Evolutionary conservation across 2,888 invertebrate genomes (phyloP), one percentile per base, ranked within the genome.

Genomic region (Sinodicranocentrus sp.): DNA sequence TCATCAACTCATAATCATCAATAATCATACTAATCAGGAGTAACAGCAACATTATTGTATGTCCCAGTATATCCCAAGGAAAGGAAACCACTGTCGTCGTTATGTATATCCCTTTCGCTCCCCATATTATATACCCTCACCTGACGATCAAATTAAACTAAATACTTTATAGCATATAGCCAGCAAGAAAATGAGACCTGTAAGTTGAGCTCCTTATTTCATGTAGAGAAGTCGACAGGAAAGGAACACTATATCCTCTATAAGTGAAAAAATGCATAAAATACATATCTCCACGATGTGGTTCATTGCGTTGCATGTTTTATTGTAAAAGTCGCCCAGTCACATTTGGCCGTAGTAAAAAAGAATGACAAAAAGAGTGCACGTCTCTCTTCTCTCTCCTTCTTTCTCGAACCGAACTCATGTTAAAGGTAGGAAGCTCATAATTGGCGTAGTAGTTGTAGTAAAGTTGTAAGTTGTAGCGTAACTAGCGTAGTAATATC

Each of bases 1-100:
- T 79, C 79, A 79, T 79, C 79, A 72, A 79, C 63, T 79, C 79
- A 72, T 79, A 79, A 79, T 79, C 71, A 79, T 79, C 79, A 79
- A 71, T 79, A 79, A 79, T 79, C 79, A 79, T 79, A 72, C 79
- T 79, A 79, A 79, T 79, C 79, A 79, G 26, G 33, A 39, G 28
- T 71, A 71, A 72, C 78, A 68, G 65, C 79, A 79, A 54, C 72
- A 72, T 63, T n/a, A n/a, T n/a, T 65, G 52, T 61, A 78, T 78
- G 70, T 71, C 78, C 78, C 78, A 78, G 78, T 77, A 59, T 2
- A 59, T 52, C 19, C 67, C 67, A 33, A 33, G 33, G 3, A 3
- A 43, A 67, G 67, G 54, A 76, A 76, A 52, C 43, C 65, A 65
- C 33, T 21, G 44, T 10, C 67, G 23, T 59, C 10, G 33, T 10